phyloP scores from a whole-genome alignment of 1,140 invertebrate species.

The Frieseomelitta varia region DNA sequence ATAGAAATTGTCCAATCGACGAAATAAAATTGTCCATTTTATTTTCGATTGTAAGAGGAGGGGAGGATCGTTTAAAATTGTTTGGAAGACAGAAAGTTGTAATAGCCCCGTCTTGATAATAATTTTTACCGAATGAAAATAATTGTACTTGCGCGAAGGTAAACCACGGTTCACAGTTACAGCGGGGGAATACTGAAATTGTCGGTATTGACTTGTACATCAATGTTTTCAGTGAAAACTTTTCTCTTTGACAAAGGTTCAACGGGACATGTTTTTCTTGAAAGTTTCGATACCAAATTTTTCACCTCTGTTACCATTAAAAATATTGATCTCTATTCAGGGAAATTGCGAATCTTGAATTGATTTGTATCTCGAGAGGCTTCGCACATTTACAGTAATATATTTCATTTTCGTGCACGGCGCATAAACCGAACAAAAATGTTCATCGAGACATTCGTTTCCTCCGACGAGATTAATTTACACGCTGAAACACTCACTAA shows the following conservation, averaged over 20 bases:
- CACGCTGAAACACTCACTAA: no score
- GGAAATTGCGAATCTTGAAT: background rate
- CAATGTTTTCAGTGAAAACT: background rate
- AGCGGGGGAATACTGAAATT: background rate
- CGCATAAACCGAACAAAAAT: background rate
- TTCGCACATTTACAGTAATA: background rate
- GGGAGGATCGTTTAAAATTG: background rate
- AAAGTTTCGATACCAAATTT: background rate
- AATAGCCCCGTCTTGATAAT: background rate
- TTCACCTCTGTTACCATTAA: background rate
- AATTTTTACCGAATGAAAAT: background rate
- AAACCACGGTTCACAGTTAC: background rate
- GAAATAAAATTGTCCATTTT: no score
- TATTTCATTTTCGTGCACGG: background rate
- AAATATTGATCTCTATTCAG: background rate
- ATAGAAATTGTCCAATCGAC: no score
- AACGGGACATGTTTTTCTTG: background rate
- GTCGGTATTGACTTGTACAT: background rate
- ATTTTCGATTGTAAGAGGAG: no score
- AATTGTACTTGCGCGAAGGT: background rate
- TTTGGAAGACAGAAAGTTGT: background rate
- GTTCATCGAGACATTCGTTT: background rate
- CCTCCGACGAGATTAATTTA: background rate
- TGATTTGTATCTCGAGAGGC: background rate
- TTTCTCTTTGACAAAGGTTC: background rate